Base-by-base conservation (phyloP, 2,888 invertebrate genomes). In the Prosopocoilus inquinatus region DNA sequence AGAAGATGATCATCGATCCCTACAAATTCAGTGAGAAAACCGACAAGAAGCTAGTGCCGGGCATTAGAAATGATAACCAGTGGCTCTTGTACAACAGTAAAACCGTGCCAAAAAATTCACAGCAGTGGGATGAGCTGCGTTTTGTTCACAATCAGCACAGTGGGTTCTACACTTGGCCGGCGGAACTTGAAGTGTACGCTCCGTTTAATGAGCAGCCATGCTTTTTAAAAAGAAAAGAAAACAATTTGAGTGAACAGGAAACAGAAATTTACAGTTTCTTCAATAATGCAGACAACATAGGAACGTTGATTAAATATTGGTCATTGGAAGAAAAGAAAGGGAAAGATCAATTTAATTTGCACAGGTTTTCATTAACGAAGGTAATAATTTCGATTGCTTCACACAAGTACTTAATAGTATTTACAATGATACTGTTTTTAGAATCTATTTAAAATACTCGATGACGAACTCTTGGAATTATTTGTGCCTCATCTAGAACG, bases 271-370 rank as follows among this genome's bases (percentile, higher is more conserved):
- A 80, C 61, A 80, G 83, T 35, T 89, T 88, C 70, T 91, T 94
- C 75, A 80, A 70, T 0, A 78, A 88, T 62, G 75, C 83, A 9
- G 79, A 80, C 0, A 89, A 88, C 70, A 78, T 95, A 0, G 82
- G 86, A 15, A 85, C 84, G 59, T 78, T 95, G 9, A 80, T 94
- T 1, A 78, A 81, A 9, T 91, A 85, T 75, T 81, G 90, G 57
- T 86, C 91, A 0, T 79, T 93, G 46, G 95, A 95, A 70, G 94
- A 93, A 68, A 90, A 90, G 73, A 94, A 94, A 69, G 91, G 90
- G 16, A 86, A 85, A 57, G 93, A 94, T 70, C 88, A 88, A 71
- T 94, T 94, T 71, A 87, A 84, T 66, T 80, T 82, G 1, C 80
- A 82, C 45, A 79, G 87, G 47, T 89, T 86, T 74, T 78, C 82